Evolutionary conservation across 2,888 invertebrate genomes (phyloP).

Genomic region (Bibio marci): DNA sequence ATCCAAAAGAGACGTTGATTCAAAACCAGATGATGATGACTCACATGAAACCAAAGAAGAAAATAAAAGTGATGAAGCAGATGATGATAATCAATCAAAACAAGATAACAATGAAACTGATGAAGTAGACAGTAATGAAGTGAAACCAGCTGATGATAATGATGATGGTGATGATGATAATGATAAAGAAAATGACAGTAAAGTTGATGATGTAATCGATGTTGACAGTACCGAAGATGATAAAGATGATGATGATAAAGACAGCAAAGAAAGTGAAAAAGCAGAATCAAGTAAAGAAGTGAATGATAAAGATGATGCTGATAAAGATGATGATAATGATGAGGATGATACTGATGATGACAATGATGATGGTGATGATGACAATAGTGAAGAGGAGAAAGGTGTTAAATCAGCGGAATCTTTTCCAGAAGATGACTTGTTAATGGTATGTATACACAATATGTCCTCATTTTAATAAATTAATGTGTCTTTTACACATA

Average conservation of each 20-base stretch:
- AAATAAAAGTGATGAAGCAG: constrained; percentile 8
- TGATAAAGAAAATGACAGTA: constrained; percentile 15
- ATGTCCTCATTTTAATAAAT: no score
- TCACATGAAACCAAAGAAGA: constrained; percentile 12
- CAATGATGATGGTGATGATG: constrained; percentile 8
- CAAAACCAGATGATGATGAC: constrained; percentile 14
- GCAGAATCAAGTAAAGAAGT: constrained; percentile 16
- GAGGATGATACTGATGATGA: constrained; percentile 17
- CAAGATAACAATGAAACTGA: constrained; percentile 15
- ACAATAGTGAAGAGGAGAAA: constrained; percentile 9
- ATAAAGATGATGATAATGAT: constrained; percentile 9
- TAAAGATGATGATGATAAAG: constrained; percentile 7
- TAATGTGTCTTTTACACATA: no score
- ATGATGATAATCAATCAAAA: constrained; percentile 13
- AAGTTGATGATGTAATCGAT: constrained; percentile 6
- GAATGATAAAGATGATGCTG: constrained; percentile 23
- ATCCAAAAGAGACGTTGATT: constrained; percentile 16
- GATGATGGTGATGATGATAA: not conserved
- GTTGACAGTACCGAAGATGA: constrained; percentile 4
- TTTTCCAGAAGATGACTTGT: constrained; percentile 43
- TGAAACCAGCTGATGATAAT: constrained; percentile 7
- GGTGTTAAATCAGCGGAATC: constrained; percentile 31
- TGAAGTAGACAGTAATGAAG: constrained; percentile 14
- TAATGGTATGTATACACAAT: constrained; percentile 31
- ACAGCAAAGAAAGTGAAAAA: constrained; percentile 9